Percentiles rank a stretch among this genome's conserved stretches.
Conservation (phyloP, 2,888 invertebrate genomes). For the Cyclophora albipunctata region DNA sequence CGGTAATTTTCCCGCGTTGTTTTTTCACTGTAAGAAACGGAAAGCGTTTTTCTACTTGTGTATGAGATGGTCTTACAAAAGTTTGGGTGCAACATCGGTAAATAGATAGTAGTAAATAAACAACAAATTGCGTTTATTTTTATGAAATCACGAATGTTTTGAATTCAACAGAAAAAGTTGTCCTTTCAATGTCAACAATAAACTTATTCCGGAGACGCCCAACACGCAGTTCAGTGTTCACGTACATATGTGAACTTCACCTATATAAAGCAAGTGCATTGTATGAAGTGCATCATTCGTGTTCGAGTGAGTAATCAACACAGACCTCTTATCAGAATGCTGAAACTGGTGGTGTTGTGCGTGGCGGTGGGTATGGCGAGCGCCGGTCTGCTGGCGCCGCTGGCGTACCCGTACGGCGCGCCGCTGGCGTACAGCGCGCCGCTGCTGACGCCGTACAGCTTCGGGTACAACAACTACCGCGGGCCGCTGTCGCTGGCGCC, state of each 20-base stretch:
- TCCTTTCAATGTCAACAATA: constrained; percentile 43
- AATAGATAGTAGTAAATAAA: too few species aligned
- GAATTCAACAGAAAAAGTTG: constrained; percentile 33
- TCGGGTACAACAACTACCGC: constrained; percentile 24
- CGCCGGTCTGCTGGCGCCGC: constrained; percentile 17
- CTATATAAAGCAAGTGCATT: constrained; percentile 40
- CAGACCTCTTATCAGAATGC: constrained; percentile 65
- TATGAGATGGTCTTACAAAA: too few species aligned
- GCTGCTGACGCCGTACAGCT: constrained; percentile 12
- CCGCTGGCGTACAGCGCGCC: constrained; percentile 21
- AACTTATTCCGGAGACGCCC: constrained; percentile 42
- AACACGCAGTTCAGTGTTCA: constrained; percentile 19
- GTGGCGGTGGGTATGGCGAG: constrained; percentile 73
- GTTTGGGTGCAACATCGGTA: too few species aligned
- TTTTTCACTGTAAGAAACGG: too few species aligned
- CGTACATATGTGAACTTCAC: neutral
- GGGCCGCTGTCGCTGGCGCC: constrained; percentile 34
- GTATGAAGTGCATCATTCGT: constrained; percentile 50
- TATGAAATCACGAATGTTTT: too few species aligned
- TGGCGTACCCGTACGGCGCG: constrained; percentile 25
- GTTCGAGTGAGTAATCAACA: constrained; percentile 42
- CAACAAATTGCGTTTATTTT: too few species aligned
- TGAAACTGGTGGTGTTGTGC: constrained; percentile 77
- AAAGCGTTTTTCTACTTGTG: too few species aligned
- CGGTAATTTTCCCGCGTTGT: too few species aligned